phyloP scores from a whole-genome alignment of 2,113 vertebrate genomes.

The Oreochromis spilurus region DNA sequence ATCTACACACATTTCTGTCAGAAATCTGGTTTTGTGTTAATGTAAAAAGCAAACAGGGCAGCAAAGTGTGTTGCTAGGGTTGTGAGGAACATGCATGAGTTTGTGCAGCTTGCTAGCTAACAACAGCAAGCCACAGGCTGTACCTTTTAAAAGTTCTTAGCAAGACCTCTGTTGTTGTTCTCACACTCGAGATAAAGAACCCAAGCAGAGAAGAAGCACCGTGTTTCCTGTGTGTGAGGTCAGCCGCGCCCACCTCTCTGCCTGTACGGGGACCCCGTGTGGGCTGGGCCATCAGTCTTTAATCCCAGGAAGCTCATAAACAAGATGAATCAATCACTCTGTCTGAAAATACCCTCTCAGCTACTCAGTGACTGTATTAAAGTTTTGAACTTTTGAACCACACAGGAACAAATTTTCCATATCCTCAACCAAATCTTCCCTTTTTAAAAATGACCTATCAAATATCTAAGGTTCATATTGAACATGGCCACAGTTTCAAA shows the following conservation, averaged over 20 bases:
- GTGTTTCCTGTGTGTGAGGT: neutral
- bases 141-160: neutral
- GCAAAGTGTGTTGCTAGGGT: neutral
- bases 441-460: neutral
- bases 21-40: neutral
- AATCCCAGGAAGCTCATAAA: neutral
- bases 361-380: neutral
- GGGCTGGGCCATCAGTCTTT: neutral
- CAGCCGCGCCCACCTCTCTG: neutral
- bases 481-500: neutral
- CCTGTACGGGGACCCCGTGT: rapidly evolving
- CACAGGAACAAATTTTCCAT: neutral
- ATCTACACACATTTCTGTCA: neutral
- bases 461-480: neutral
- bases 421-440: neutral
- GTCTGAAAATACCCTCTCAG: neutral
- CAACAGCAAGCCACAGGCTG: neutral
- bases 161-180: neutral
- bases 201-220: neutral
- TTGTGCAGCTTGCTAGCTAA: neutral
- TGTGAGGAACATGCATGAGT: neutral
- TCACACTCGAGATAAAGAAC: neutral
- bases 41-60: neutral
- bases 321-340: neutral
- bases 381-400: neutral